Percentiles rank a stretch among this genome's conserved stretches.
These are phyloP conservation scores for Oxycera nigricornis DNA, from an alignment of 2,888 invertebrate genomes.

Conservation along the genomic window DNA sequence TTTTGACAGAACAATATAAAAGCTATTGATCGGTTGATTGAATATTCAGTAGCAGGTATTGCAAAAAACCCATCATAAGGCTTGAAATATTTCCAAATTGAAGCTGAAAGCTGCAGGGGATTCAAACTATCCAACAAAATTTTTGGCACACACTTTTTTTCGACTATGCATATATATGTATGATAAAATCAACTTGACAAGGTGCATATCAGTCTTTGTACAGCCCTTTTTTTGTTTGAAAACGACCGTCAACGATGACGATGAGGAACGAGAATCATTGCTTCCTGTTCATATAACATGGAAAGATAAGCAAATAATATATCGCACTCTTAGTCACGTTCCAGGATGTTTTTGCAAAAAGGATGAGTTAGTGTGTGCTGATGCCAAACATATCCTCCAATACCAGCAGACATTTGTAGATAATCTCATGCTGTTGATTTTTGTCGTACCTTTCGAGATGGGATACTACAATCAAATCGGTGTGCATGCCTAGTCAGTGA, in stretches of 20 bases:
- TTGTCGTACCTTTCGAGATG: too few species aligned
- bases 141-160: not conserved
- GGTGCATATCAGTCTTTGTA: slow-evolving; percentile 17
- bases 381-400: not conserved
- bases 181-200: not conserved
- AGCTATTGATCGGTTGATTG: too few species aligned
- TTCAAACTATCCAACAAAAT: too few species aligned
- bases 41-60: too few species aligned
- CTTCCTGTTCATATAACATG: slow-evolving; percentile 41
- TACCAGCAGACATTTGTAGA: not conserved
- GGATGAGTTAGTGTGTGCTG: not conserved
- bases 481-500: not conserved
- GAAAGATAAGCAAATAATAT: slow-evolving; percentile 45
- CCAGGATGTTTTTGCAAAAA: slow-evolving; percentile 13
- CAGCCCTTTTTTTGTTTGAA: not conserved
- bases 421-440: not conserved
- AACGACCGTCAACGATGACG: not conserved
- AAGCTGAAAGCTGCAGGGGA: too few species aligned
- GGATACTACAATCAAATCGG: too few species aligned
- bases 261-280: slow-evolving; percentile 13
- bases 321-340: slow-evolving; percentile 44
- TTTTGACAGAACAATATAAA: too few species aligned
- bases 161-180: not conserved
- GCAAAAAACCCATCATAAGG: too few species aligned
- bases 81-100: too few species aligned